Evolutionary conservation across 37 sponge, comb jelly and placozoan species (phyloP).

Genomic region (Amphimedon queenslandica): DNA sequence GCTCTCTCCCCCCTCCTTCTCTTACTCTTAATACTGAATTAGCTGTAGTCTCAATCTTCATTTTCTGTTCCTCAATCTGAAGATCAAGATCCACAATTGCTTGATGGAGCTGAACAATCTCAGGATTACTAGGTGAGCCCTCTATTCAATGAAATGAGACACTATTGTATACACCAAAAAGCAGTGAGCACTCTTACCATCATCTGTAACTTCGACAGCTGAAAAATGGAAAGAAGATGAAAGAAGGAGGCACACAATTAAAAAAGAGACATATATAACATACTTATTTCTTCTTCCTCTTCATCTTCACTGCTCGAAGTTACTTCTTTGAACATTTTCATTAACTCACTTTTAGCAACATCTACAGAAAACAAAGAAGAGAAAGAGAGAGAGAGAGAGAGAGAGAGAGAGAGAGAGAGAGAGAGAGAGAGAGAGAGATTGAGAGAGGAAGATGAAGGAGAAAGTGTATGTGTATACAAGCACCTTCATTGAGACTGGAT

Average conservation of each 20-base stretch:
- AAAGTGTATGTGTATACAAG: not conserved
- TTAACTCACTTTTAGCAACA: constrained; percentile 28
- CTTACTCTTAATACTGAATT: constrained; percentile 51
- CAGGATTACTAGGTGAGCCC: constrained; percentile 6
- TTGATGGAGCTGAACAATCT: not conserved
- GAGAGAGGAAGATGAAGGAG: not conserved
- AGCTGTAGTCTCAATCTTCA: constrained; percentile 48
- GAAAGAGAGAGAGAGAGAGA: not conserved
- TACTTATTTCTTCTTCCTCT: constrained; percentile 26
- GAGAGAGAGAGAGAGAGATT: not conserved
- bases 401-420: constrained; percentile 1
- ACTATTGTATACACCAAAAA: too few species aligned
- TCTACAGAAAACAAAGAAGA: not conserved
- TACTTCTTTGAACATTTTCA: constrained; percentile 30
- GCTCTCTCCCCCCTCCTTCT: not conserved
- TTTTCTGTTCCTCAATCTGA: constrained; percentile 59
- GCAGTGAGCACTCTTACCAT: too few species aligned
- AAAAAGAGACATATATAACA: not conserved
- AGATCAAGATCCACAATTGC: constrained; percentile 44
- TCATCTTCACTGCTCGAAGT: constrained; percentile 27
- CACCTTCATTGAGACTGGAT: constrained; percentile 7
- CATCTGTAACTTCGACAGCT: not conserved
- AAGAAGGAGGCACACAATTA: not conserved
- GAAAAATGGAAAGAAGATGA: not conserved
- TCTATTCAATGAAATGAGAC: too few species aligned